Evolutionary conservation across 2,797 vertebrate genomes (phyloP).

Genomic region (Morelia viridis): DNA sequence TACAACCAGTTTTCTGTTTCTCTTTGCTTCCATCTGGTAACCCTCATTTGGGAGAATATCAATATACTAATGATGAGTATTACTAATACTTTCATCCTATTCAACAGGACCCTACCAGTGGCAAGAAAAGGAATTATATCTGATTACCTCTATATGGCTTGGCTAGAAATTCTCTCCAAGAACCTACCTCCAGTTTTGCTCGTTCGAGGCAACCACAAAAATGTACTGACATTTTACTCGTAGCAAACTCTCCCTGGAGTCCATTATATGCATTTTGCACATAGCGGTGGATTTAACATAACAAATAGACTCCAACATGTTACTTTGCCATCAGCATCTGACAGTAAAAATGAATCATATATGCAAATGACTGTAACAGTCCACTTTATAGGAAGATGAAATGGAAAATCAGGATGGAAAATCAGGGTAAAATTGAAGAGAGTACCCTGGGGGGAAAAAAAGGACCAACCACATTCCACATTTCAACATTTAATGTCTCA

Average conservation of each 20-base stretch:
- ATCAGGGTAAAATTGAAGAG: not conserved
- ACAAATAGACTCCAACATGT: not conserved
- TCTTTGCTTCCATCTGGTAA: not conserved
- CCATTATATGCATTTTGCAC: constrained; percentile 16
- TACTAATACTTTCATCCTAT: constrained; percentile 42
- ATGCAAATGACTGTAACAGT: not conserved
- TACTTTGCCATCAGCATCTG: not conserved
- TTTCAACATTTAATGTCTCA: not conserved
- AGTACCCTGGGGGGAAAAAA: too few species aligned
- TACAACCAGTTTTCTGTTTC: not conserved
- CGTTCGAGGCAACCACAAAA: constrained; percentile 97
- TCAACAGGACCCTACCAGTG: constrained; percentile 91
- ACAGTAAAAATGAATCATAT: not conserved
- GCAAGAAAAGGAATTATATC: constrained; percentile 92
- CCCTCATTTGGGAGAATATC: constrained; percentile 14
- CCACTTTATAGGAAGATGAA: not conserved
- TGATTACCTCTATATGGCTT: constrained; percentile 94
- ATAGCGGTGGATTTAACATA: constrained; percentile 12
- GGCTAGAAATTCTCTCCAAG: constrained; percentile 91
- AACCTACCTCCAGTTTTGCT: constrained; percentile 91
- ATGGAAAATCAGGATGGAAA: not conserved
- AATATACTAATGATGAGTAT: not conserved
- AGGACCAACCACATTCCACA: not conserved
- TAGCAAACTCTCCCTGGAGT: constrained; percentile 67
- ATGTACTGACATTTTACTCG: constrained; percentile 97